These are phyloP conservation scores for Enteromius treurensis DNA, from an alignment of 2,797 vertebrate species.

Conservation along the genomic window DNA sequence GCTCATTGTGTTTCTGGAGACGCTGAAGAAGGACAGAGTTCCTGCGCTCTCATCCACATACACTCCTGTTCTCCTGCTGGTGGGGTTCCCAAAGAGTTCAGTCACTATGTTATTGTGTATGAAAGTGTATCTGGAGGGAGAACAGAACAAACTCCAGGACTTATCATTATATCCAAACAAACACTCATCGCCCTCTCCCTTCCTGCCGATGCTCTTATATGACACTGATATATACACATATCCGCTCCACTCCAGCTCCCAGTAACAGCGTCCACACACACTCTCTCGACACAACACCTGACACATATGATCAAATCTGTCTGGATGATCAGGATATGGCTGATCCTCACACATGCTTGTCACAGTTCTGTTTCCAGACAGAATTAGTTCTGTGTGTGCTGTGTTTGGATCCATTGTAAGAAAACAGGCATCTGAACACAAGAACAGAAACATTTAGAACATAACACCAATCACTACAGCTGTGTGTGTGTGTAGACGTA, in stretches of 20 bases:
- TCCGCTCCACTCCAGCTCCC: neutral
- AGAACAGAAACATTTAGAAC: too few species aligned
- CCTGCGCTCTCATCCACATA: neutral
- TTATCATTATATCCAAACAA: neutral
- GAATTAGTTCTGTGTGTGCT: neutral
- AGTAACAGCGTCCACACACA: neutral
- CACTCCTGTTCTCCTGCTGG: neutral
- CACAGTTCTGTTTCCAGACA: neutral
- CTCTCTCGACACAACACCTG: neutral
- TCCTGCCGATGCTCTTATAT: neutral
- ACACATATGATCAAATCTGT: neutral
- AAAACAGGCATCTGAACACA: neutral
- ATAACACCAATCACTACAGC: too few species aligned
- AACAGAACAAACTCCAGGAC: neutral
- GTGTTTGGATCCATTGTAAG: neutral
- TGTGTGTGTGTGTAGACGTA: too few species aligned
- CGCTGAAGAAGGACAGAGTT: neutral
- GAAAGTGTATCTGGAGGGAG: neutral
- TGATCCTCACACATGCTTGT: neutral
- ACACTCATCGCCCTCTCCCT: neutral
- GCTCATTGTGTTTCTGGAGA: neutral
- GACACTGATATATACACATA: neutral
- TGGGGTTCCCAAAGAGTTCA: neutral
- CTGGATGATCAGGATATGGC: neutral
- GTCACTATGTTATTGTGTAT: neutral